Base-by-base conservation (phyloP, 2,797 vertebrate genomes). In the Myotis myotis region DNA sequence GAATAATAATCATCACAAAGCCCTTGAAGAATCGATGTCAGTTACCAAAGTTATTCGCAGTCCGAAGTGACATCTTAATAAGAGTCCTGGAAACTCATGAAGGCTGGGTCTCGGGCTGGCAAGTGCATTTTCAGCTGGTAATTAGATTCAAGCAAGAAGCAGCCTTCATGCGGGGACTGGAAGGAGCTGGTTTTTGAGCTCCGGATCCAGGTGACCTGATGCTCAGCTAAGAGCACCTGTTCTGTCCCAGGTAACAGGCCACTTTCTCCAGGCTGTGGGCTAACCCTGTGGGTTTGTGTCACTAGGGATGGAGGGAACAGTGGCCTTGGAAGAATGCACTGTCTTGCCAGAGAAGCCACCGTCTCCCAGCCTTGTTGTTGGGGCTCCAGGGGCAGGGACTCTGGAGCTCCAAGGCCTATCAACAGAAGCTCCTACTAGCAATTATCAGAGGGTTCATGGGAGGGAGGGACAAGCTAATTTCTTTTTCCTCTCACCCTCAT, bases 31-130 rank as follows among this genome's bases (percentile, higher is more conserved):
- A 91, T n/a, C 28, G 62, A 89, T 84, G 92, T 91, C 94, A 93
- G 93, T 83, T 90, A 94, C 78, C 74, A 86, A 25, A 82, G 71
- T 96, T 86, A 96, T 79, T 85, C 94, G 44, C 62, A 60, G 57
- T 81, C 55, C 90, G 91, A 91, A 91, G 71, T 91, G 96, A 96
- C 82, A 83, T 95, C 41, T 92, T 96, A 93, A 95, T 87, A 93
- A 96, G 68, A 87, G 68, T 49, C 51, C 79, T 76, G 55, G 71
- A 97, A 90, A 96, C 80, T 84, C 71, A 80, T 6, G 30, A 86
- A 92, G 53, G 51, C 30, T 57, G 41, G 41, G 53, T 71, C 36
- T 76, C 11, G 3, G 2, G 60, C n/a, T 76, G 79, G 38, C 81
- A 93, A 95, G 47, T 57, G 1, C 16, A 49, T 47, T 93, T 88